phyloP scores from a whole-genome alignment of 1,140 invertebrate genomes.

The Thalassaphorura encarpata region DNA sequence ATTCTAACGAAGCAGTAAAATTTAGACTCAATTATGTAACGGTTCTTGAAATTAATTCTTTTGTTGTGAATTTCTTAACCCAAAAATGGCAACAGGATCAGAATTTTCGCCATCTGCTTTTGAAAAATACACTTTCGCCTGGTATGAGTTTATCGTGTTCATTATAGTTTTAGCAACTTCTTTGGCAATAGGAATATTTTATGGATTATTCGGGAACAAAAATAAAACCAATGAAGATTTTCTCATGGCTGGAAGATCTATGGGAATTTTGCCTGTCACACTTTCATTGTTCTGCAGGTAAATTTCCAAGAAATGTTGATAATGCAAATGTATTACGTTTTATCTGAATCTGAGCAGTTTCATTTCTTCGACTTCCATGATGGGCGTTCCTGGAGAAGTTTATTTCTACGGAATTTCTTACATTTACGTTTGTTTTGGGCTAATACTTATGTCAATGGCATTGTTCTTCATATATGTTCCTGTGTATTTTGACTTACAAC shows the following conservation, averaged over 20 bases:
- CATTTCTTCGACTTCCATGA: slow-evolving; percentile 6
- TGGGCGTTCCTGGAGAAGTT: slow-evolving; percentile 67
- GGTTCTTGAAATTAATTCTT: no score
- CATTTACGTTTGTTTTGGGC: slow-evolving; percentile 49
- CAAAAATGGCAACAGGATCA: no score
- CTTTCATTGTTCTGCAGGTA: slow-evolving; percentile 53
- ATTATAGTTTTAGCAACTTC: slow-evolving; percentile 58
- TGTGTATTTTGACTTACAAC: slow-evolving; percentile 74
- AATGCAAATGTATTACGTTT: no score
- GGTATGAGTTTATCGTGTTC: slow-evolving; percentile 61
- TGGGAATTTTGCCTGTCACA: slow-evolving; percentile 67
- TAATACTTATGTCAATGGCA: slow-evolving; percentile 53
- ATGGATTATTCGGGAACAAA: slow-evolving; percentile 59
- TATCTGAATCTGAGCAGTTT: slow-evolving; percentile 5
- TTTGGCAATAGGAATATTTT: slow-evolving; percentile 66
- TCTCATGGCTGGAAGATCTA: slow-evolving; percentile 58
- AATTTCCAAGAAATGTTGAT: not conserved
- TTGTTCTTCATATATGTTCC: slow-evolving; percentile 71
- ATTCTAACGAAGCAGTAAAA: no score
- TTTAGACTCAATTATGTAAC: no score
- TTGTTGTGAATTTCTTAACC: no score
- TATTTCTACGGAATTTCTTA: slow-evolving; percentile 69
- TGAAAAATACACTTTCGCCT: no score
- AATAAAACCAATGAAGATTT: slow-evolving; percentile 64
- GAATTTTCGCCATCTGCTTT: no score